These are phyloP conservation scores for Eupithecia dodoneata DNA, from an alignment of 2,888 invertebrate genomes.

Conservation along the genomic window DNA sequence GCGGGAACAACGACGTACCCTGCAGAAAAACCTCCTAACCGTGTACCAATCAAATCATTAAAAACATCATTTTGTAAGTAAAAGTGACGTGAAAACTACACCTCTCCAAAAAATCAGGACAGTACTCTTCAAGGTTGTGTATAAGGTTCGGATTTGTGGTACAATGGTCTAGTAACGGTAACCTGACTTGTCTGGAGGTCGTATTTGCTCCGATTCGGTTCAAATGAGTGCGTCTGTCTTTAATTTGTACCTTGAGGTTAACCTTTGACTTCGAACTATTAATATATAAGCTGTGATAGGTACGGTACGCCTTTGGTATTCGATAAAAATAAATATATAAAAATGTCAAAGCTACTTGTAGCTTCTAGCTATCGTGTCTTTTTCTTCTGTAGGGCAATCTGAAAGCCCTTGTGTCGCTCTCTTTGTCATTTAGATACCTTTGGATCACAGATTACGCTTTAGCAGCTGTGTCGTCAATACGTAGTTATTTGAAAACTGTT, in stretches of 20 bases:
- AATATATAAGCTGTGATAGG: neutral
- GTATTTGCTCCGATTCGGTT: constrained; percentile 57
- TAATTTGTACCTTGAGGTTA: constrained; percentile 36
- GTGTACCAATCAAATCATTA: constrained; percentile 59
- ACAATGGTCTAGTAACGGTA: constrained; percentile 49
- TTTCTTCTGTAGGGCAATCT: neutral
- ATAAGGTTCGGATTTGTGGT: constrained; percentile 7
- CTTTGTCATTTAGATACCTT: neutral
- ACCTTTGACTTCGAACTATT: constrained; percentile 13
- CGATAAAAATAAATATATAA: constrained; percentile 10
- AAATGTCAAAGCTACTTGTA: constrained; percentile 37
- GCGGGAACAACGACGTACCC: constrained; percentile 68
- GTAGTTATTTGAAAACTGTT: neutral
- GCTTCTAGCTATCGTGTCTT: constrained; percentile 19
- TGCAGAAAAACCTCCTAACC: constrained; percentile 59
- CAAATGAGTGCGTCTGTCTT: constrained; percentile 61
- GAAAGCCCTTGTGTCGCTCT: neutral
- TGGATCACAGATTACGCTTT: neutral
- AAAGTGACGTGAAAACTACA: constrained; percentile 4
- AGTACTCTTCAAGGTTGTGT: neutral
- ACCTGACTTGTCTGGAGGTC: constrained; percentile 78
- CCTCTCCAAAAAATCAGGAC: neutral
- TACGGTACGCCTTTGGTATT: constrained; percentile 14
- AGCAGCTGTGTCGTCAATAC: neutral
- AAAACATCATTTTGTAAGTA: constrained; percentile 54